Percentiles rank a stretch among this genome's conserved stretches.
Evolutionary conservation across 2,888 invertebrate genomes (phyloP).

Genomic region (Chrysolina oricalcia): DNA sequence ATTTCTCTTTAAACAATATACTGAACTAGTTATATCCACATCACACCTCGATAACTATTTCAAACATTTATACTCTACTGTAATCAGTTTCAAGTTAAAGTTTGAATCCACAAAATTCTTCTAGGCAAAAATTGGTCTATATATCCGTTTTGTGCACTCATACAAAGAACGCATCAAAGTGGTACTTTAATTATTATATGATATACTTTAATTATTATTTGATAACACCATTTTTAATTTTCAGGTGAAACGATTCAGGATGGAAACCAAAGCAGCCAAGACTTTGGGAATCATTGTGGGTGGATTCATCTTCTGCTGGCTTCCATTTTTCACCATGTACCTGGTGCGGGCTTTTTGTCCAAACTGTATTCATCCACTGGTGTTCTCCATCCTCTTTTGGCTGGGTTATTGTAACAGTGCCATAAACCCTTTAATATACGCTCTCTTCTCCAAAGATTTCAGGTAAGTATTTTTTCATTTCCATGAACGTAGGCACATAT

Average conservation of each 20-base stretch:
- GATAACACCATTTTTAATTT: slow-evolving; percentile 23
- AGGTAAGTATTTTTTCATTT: slow-evolving; percentile 72
- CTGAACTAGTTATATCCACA: too few relatives aligned
- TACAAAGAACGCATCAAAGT: too few relatives aligned
- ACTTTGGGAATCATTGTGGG: slow-evolving; percentile 98
- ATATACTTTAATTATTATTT: too few relatives aligned
- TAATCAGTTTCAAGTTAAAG: too few relatives aligned
- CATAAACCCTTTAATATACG: slow-evolving; percentile 96
- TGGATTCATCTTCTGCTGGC: slow-evolving; percentile 97
- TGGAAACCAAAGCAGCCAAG: slow-evolving; percentile 98
- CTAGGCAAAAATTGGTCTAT: too few relatives aligned
- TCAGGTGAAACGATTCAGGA: slow-evolving; percentile 87
- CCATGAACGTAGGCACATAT: background rate
- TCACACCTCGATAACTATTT: too few relatives aligned
- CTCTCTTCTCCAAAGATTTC: slow-evolving; percentile 95
- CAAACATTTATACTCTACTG: too few relatives aligned
- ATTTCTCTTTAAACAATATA: too few relatives aligned
- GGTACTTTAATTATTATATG: too few relatives aligned
- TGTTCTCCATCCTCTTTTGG: slow-evolving; percentile 96
- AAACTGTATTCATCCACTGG: slow-evolving; percentile 86
- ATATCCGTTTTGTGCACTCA: too few relatives aligned
- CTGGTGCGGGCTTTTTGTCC: slow-evolving; percentile 91
- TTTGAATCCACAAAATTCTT: too few relatives aligned
- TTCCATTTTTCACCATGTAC: slow-evolving; percentile 97
- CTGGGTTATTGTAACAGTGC: slow-evolving; percentile 98